Evolutionary conservation across 2,888 invertebrate genomes (phyloP).

Genomic region (Melanotus villosus): DNA sequence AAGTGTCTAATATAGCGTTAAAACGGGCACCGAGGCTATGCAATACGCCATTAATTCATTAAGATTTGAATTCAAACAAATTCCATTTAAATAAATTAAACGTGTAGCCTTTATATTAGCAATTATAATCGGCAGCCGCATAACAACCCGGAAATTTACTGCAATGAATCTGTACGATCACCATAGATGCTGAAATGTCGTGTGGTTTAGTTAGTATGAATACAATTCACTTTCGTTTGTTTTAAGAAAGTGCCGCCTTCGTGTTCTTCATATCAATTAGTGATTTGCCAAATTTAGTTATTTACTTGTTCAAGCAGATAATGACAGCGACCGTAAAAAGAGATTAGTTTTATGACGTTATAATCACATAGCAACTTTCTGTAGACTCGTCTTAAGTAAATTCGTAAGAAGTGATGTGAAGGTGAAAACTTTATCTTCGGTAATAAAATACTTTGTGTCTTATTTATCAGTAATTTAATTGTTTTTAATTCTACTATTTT

Average conservation of each 20-base stretch:
- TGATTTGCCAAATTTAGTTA: not conserved
- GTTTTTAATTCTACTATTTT: too few species aligned
- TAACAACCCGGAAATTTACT: conserved; percentile 9
- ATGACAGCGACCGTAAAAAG: not conserved
- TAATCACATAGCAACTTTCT: not conserved
- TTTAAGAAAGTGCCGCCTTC: conserved; percentile 1
- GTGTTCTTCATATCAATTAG: not conserved
- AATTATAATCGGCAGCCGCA: not conserved
- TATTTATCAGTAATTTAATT: too few species aligned
- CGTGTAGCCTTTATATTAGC: not conserved
- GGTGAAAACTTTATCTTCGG: conserved; percentile 1
- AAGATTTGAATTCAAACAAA: not conserved
- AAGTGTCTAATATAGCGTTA: too few species aligned
- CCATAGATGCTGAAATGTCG: not conserved
- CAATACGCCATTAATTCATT: not conserved
- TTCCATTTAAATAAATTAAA: conserved; percentile 8
- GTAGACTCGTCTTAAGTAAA: not conserved
- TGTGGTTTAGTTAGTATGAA: not conserved
- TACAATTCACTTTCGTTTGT: conserved; percentile 14
- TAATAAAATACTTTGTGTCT: too few species aligned
- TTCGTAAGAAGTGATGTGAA: not conserved
- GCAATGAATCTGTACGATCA: not conserved
- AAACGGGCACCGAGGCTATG: too few species aligned
- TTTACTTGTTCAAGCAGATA: not conserved
- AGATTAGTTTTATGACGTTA: not conserved